Base-by-base conservation (phyloP, 2,888 invertebrate genomes). In the Pristionchus exspectatus region DNA sequence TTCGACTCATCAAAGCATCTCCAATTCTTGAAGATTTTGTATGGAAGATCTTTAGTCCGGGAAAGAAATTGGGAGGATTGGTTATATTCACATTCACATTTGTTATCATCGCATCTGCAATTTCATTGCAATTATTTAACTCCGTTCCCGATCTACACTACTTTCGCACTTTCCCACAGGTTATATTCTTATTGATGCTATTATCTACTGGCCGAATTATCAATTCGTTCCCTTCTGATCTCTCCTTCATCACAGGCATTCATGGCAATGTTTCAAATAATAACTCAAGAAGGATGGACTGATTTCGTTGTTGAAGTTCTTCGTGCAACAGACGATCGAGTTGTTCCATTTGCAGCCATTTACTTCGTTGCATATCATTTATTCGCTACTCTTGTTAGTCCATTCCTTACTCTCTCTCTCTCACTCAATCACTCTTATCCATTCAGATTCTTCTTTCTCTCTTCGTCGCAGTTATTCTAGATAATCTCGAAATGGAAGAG, bases 261-360 rank as follows among this genome's bases (percentile, higher is more conserved):
- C 95, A 99, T 99, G 98, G 98, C 98, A 95, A 99, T 99, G 99
- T 99, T 99, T 95, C 99, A 99, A 97, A 99, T 99, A 95, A 96
- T 99, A 90, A 99, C 99, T 0, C 99, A 99, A 96, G 99, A 99
- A 96, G 99, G 99, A 14, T 99, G 99, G 99, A 98, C 99, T 1
- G 99, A 99, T 95, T 98, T 99, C 30, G 99, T 99, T 98, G 98
- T 99, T 95, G 98, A 98, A 95, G 99, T 92, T 18, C 98, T 99
- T 98, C 95, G 95, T 81, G 92, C 92, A 14, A 92, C 93, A 18
- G 92, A 92, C 74, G 93, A 93, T 74, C 91, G 90, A 33, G 33
- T 92, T 74, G 93, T 93, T 4, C 93, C 94, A 2, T 94, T 95
- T 87, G 98, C 99, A n/a, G 99, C 99, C 0, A 97, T 99, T 90